Percentiles rank a stretch among this genome's conserved stretches.
These are phyloP conservation scores for Circaetus gallicus DNA, from an alignment of 2,113 vertebrate genomes.

Conservation along the genomic window DNA sequence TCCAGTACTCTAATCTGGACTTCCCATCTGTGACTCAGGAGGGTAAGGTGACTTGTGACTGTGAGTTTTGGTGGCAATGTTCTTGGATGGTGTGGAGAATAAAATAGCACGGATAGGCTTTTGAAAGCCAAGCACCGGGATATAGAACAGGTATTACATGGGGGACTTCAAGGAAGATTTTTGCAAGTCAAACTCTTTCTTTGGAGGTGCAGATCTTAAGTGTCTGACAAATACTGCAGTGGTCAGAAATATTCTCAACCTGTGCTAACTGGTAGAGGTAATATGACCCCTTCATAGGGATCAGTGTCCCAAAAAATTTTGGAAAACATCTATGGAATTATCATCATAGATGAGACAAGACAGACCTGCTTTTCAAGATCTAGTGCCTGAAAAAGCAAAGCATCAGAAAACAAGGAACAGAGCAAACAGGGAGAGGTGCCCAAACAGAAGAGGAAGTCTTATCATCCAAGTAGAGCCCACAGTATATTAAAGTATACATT, in stretches of 20 bases:
- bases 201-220: background rate
- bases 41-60: background rate
- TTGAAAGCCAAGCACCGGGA: background rate
- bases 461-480: background rate
- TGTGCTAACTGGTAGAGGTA: background rate
- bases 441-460: background rate
- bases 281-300: background rate
- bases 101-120: background rate
- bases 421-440: background rate
- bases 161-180: background rate
- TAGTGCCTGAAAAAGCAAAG: background rate
- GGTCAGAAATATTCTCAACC: background rate
- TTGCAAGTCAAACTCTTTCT: background rate
- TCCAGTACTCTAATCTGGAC: background rate
- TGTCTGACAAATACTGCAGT: background rate
- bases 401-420: background rate
- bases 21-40: background rate
- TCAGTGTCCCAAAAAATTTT: background rate
- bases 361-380: background rate
- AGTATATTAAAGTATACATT: no score
- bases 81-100: background rate
- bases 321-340: background rate
- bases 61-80: background rate
- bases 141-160: background rate
- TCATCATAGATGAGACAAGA: background rate